Evolutionary conservation across 2,113 vertebrate species (phyloP).

Genomic region (Neolamprologus cancellatus): DNA sequence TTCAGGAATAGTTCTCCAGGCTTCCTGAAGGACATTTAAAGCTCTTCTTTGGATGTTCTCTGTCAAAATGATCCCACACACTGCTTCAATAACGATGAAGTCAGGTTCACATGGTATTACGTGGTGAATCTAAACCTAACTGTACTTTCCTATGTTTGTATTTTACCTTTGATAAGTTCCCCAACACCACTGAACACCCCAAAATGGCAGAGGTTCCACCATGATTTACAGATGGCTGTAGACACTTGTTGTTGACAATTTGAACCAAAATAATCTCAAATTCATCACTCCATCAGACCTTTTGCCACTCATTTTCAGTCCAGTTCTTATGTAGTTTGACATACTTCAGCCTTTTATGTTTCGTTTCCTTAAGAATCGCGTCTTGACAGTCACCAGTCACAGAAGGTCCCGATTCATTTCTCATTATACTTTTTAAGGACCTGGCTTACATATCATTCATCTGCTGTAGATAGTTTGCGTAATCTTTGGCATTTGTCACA

Average conservation of each 20-base stretch:
- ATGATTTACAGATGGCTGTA: not conserved
- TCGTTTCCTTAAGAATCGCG: not conserved
- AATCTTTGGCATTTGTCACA: not conserved
- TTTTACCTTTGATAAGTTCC: not conserved
- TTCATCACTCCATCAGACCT: not conserved
- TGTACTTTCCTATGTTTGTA: not conserved
- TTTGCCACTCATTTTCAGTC: not conserved
- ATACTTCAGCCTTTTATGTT: not conserved
- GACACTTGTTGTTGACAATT: not conserved
- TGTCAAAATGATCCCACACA: not conserved
- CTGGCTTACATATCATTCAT: not conserved
- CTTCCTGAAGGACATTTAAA: not conserved
- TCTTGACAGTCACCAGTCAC: not conserved
- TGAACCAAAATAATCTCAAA: not conserved
- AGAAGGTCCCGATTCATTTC: not conserved
- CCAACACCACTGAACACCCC: not conserved
- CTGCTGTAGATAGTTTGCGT: not conserved
- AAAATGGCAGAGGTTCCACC: not conserved
- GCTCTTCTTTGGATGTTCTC: not conserved
- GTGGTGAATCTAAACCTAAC: not conserved
- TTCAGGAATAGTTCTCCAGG: not conserved
- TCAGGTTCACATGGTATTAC: not conserved
- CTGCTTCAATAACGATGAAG: not conserved
- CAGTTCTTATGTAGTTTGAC: not conserved
- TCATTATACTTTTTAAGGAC: not conserved